phyloP scores from a whole-genome alignment of 2,888 invertebrate species.

The Sinotaia quadrata region DNA sequence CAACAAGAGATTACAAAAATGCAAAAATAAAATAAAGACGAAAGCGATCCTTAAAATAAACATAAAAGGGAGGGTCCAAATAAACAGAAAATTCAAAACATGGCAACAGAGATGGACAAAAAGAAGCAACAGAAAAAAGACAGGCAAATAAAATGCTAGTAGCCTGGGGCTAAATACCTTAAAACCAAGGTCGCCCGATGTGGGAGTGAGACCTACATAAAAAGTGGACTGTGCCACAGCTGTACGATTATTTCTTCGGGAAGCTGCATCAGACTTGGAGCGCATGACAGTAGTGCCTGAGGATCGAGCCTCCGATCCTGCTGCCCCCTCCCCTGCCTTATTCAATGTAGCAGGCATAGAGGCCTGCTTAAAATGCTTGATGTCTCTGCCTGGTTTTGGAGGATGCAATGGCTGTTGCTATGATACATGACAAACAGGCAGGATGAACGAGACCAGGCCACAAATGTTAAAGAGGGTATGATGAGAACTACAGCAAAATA shows the following conservation, averaged over 20 bases:
- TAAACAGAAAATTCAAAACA: too few relatives aligned
- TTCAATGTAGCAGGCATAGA: constrained; percentile 60
- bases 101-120: neutral
- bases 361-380: constrained; percentile 56
- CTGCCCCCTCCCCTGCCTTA: constrained; percentile 30
- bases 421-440: neutral
- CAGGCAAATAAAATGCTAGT: neutral
- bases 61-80: constrained; percentile 9
- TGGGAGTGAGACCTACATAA: constrained; percentile 18
- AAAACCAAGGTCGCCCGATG: too few relatives aligned
- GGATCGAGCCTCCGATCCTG: constrained; percentile 26
- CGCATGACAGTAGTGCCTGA: constrained; percentile 47
- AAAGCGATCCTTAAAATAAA: constrained; percentile 1
- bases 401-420: constrained; percentile 21
- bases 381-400: constrained; percentile 41
- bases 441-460: constrained; percentile 5
- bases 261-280: constrained; percentile 58
- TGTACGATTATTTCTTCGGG: constrained; percentile 30
- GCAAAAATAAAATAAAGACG: constrained; percentile 3
- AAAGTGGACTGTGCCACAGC: constrained; percentile 23
- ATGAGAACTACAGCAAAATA: too few relatives aligned
- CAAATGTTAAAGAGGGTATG: too few relatives aligned
- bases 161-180: too few relatives aligned
- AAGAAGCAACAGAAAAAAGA: neutral
- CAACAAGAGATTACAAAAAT: too few relatives aligned